Evolutionary conservation across 2,113 vertebrate species (phyloP).

Genomic region (Tychaedon coryphoeus): DNA sequence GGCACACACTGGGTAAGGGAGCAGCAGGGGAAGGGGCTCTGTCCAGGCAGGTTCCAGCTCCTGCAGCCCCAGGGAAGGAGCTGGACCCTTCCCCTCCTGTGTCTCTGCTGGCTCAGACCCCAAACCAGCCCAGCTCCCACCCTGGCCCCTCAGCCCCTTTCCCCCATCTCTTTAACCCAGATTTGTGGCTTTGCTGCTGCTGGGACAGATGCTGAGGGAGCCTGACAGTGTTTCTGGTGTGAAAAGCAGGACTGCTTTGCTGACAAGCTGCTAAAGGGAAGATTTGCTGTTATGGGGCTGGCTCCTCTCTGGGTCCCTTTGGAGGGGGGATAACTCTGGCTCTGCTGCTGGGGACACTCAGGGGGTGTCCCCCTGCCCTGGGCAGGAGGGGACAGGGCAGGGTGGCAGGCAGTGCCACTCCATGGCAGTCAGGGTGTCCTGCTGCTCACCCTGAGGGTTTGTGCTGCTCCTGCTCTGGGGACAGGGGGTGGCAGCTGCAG

Average conservation of each 20-base stretch:
- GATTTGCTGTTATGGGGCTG: background rate
- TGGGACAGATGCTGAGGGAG: conserved; percentile 42
- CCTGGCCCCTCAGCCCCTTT: background rate
- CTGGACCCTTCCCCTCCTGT: background rate
- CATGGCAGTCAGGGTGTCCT: accelerated
- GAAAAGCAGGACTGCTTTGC: background rate
- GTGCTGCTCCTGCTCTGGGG: background rate
- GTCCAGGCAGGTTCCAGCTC: accelerated
- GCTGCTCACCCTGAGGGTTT: accelerated
- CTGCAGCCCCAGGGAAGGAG: accelerated
- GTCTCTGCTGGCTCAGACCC: too few species aligned
- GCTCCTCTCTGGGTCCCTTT: background rate
- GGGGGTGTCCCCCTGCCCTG: background rate
- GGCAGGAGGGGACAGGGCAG: background rate
- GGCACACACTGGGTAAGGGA: background rate
- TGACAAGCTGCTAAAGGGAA: conserved; percentile 34
- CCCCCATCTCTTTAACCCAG: background rate
- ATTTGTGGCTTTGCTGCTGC: background rate
- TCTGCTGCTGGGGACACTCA: background rate
- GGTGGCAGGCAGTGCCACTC: background rate
- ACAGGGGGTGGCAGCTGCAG: background rate
- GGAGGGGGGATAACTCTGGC: background rate
- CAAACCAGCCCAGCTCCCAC: background rate
- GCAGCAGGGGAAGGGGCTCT: background rate
- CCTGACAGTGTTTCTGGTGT: conserved; percentile 16